Conservation (phyloP, 2,113 vertebrate species). For the Xenopus borealis region DNA sequence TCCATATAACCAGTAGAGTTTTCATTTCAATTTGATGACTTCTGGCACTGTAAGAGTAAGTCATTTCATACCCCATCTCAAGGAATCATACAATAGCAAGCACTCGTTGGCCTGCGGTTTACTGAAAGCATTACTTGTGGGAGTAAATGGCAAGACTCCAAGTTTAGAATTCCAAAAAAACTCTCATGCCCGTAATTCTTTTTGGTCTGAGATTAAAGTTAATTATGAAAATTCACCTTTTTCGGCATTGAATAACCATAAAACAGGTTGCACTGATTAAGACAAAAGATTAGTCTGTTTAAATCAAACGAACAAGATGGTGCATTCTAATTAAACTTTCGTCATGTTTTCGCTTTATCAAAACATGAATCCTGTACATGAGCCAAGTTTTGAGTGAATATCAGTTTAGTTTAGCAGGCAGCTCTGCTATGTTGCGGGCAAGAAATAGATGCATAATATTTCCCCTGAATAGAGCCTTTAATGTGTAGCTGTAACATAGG, state of each 20-base stretch:
- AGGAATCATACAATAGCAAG: conserved; percentile 3
- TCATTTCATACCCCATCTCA: neutral
- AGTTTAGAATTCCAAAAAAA: neutral
- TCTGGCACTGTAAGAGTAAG: neutral
- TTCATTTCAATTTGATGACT: neutral
- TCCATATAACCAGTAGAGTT: too few species aligned
- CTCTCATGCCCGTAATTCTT: conserved; percentile 5
- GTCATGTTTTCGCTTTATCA: conserved; percentile 21
- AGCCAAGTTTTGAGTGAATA: too few species aligned
- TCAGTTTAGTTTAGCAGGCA: conserved; percentile 19
- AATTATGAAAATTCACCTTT: neutral
- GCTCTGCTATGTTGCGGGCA: conserved; percentile 33
- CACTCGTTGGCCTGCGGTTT: neutral
- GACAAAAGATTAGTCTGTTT: conserved; percentile 31
- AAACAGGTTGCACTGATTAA: conserved; percentile 13
- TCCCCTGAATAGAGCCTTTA: conserved; percentile 35
- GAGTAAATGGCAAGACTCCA: conserved; percentile 7
- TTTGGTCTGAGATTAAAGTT: conserved; percentile 6
- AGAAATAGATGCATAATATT: conserved; percentile 36
- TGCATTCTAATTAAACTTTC: conserved; percentile 20
- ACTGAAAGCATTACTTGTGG: conserved; percentile 9
- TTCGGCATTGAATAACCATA: conserved; percentile 11
- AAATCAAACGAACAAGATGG: conserved; percentile 9
- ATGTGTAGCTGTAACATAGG: conserved; percentile 31
- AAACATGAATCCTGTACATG: too few species aligned